Conservation (phyloP, 2,888 invertebrate species). For the Eledona agricola region DNA sequence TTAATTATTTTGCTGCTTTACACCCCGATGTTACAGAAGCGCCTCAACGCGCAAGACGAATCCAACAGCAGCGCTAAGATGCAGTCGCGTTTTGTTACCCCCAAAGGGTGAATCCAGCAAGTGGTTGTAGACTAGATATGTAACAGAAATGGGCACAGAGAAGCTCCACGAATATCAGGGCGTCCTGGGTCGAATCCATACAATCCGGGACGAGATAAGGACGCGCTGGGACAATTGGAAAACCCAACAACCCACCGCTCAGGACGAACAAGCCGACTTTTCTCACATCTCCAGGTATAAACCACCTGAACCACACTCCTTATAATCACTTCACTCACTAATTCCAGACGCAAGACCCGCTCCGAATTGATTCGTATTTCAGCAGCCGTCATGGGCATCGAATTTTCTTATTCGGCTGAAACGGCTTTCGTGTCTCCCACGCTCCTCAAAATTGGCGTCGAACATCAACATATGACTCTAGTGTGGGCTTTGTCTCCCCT, state of each 20-base stretch:
- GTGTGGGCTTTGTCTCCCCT: constrained; percentile 96
- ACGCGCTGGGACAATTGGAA: constrained; percentile 72
- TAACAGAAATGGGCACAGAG: constrained; percentile 69
- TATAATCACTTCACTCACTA: constrained; percentile 4
- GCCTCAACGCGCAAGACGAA: constrained; percentile 30
- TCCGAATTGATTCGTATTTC: constrained; percentile 86
- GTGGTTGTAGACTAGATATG: constrained; percentile 13
- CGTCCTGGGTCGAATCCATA: constrained; percentile 73
- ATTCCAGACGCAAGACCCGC: constrained; percentile 77
- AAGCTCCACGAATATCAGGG: constrained; percentile 85
- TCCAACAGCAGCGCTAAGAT: constrained; percentile 20
- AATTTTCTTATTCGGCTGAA: constrained; percentile 97
- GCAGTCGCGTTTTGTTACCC: constrained; percentile 26
- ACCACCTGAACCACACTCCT: neutral
- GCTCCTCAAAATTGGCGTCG: constrained; percentile 89
- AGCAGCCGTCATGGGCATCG: constrained; percentile 96
- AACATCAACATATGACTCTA: constrained; percentile 92
- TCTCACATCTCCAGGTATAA: constrained; percentile 73
- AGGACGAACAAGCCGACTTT: constrained; percentile 65
- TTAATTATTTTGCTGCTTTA: constrained; percentile 8
- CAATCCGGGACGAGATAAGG: constrained; percentile 70
- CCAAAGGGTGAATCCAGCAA: constrained; percentile 28
- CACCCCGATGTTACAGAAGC: constrained; percentile 3
- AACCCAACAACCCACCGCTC: constrained; percentile 49
- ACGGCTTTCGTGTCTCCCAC: constrained; percentile 97